phyloP scores from a whole-genome alignment of 2,888 invertebrate genomes.

The Neria commutata region DNA sequence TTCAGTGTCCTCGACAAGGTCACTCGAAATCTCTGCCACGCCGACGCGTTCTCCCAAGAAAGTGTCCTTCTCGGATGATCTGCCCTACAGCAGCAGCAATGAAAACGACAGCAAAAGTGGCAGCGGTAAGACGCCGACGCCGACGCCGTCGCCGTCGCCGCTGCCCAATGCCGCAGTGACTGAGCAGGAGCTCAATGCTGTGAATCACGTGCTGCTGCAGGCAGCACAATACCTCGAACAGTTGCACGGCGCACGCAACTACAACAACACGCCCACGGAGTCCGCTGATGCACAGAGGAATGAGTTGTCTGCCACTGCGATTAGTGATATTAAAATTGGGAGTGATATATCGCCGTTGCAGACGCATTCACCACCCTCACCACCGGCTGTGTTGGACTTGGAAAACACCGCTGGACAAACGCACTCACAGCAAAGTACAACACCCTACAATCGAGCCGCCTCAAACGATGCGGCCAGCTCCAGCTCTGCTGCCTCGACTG shows the following conservation, averaged over 20 bases:
- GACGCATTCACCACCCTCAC: not conserved
- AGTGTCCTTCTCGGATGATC: constrained; percentile 61
- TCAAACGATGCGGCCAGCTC: constrained; percentile 38
- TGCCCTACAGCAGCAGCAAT: constrained; percentile 37
- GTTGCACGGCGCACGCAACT: constrained; percentile 48
- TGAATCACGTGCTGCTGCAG: constrained; percentile 53
- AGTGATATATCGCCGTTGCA: constrained; percentile 19
- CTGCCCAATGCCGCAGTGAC: constrained; percentile 9
- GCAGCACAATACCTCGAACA: constrained; percentile 57
- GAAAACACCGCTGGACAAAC: constrained; percentile 2
- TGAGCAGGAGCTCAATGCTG: constrained; percentile 31
- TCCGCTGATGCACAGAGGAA: not conserved
- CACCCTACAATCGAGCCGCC: constrained; percentile 13
- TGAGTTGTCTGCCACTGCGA: constrained; percentile 13
- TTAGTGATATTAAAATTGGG: constrained; percentile 24
- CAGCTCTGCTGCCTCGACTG: constrained; percentile 14
- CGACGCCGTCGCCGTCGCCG: constrained; percentile 7
- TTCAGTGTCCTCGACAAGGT: constrained; percentile 56
- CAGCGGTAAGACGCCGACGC: constrained; percentile 2
- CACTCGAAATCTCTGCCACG: constrained; percentile 54
- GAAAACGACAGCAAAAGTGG: constrained; percentile 13
- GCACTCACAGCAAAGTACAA: not conserved
- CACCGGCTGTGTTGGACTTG: no score
- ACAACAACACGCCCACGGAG: constrained; percentile 19
- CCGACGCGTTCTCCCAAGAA: constrained; percentile 58